These are phyloP conservation scores for Tenthredo notha DNA, from an alignment of 2,888 invertebrate species.

Conservation along the genomic window DNA sequence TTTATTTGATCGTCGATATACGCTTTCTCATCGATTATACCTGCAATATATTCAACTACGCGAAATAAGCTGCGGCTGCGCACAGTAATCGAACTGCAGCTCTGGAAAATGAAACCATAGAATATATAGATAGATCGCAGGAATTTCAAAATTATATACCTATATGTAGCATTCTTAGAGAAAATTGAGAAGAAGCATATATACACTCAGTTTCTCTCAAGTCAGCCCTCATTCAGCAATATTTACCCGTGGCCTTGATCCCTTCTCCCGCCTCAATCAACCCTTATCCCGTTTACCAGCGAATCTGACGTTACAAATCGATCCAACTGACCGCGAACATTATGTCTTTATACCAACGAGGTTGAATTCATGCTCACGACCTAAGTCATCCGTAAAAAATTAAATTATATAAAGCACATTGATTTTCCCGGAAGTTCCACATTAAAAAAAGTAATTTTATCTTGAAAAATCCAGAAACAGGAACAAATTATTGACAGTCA, in stretches of 20 bases:
- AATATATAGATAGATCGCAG: not conserved
- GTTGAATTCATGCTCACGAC: not conserved
- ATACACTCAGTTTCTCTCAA: not conserved
- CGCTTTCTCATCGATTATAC: constrained; percentile 2
- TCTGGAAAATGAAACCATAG: not conserved
- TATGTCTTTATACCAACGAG: not conserved
- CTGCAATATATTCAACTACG: not conserved
- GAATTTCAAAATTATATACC: not conserved
- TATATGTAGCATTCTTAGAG: not conserved
- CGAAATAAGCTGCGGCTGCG: constrained; percentile 1
- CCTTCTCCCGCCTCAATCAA: not conserved
- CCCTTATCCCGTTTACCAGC: not conserved
- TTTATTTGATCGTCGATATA: not conserved
- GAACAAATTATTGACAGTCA: no score
- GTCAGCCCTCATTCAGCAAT: not conserved
- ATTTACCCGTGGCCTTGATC: constrained; percentile 23
- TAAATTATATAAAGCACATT: not conserved
- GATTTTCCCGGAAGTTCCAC: no score
- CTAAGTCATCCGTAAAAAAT: not conserved
- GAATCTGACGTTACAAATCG: not conserved
- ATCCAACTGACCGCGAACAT: constrained; percentile 33
- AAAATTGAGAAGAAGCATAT: not conserved
- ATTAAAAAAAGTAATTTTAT: no score
- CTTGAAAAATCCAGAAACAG: no score
- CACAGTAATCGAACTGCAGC: not conserved